Base-by-base conservation (phyloP, 2,888 invertebrate genomes). In the Erebia palarica region DNA sequence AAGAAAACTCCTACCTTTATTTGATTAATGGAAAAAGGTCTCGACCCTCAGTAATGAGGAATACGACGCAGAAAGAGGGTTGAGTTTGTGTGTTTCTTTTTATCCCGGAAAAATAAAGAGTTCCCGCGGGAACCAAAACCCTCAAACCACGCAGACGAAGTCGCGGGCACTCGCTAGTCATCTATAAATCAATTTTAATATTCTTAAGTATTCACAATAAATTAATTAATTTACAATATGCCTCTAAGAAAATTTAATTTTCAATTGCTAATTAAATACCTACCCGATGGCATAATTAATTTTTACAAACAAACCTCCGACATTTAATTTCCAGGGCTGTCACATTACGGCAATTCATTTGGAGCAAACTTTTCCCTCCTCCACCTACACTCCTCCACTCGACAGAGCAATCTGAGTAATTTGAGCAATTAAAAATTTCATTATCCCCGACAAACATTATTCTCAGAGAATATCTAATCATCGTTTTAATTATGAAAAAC, bases 301-400 rank as follows among this genome's bases (percentile, higher is more conserved):
- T 18, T 49, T 63, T 8, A 47, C 61, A 18, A 61, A 61, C 47
- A 13, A 49, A 47, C 13, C 49, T 14, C 63, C 14, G 14, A 2
- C 49, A 47, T 49, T 63, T 49, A 21, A 63, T 49, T 63, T 21
- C 18, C 63, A 47, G 63, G 21, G 8, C 63, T 18, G 63, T 49
- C 63, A 49, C 63, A 49, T 49, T 63, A 63, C 49, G 18, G 47
- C 16, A 60, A 60, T 60, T 63, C 14, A 63, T 49, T 63, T 14
- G 14, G 13, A 49, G 18, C 63, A 21, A 21, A 63, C 16, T 47
- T 21, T 18, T 49, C 47, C 21, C 18, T 1, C 13, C 5, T 10
- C 16, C 2, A 9, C 16, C 9, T 16, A 1, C 42, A 21, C 21
- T 9, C 59, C n/a, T 10, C 57, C 18, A 55, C 60, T 16, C 42